Percentiles rank a stretch among this genome's conserved stretches.
phyloP scores from a whole-genome alignment of 2,888 invertebrate genomes.

The Hypsopygia costalis region DNA sequence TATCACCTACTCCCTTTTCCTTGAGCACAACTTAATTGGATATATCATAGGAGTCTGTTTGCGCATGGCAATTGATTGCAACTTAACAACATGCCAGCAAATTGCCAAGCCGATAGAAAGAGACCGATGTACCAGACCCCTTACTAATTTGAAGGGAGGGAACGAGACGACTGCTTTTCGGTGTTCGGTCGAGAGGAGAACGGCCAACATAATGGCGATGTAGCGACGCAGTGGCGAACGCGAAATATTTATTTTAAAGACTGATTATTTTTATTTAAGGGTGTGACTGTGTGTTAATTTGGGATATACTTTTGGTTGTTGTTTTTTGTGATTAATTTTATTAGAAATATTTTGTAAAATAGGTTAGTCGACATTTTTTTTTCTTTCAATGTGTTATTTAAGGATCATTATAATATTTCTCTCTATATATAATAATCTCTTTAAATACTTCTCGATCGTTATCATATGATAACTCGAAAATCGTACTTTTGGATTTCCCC shows the following conservation, averaged over 20 bases:
- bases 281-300: not conserved
- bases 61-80: constrained; percentile 81
- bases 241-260: constrained; percentile 61
- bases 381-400: too few relatives aligned
- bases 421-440: too few relatives aligned
- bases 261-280: constrained; percentile 63
- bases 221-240: constrained; percentile 45
- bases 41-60: constrained; percentile 81
- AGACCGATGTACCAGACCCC: constrained; percentile 27
- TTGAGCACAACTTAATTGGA: constrained; percentile 67
- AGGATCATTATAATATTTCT: too few relatives aligned
- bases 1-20: constrained; percentile 33
- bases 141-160: constrained; percentile 10
- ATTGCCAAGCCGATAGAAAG: constrained; percentile 58
- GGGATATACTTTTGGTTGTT: not conserved
- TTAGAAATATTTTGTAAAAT: too few relatives aligned
- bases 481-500: too few relatives aligned
- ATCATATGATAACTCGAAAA: too few relatives aligned
- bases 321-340: too few relatives aligned
- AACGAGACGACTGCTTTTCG: constrained; percentile 29
- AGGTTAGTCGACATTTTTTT: too few relatives aligned
- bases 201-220: constrained; percentile 49
- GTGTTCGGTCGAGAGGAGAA: constrained; percentile 24
- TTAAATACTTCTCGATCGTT: too few relatives aligned
- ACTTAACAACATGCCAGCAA: constrained; percentile 77